phyloP scores from a whole-genome alignment of 53 echinoderm and acorn worm species.

The Echinarachnius parma region DNA sequence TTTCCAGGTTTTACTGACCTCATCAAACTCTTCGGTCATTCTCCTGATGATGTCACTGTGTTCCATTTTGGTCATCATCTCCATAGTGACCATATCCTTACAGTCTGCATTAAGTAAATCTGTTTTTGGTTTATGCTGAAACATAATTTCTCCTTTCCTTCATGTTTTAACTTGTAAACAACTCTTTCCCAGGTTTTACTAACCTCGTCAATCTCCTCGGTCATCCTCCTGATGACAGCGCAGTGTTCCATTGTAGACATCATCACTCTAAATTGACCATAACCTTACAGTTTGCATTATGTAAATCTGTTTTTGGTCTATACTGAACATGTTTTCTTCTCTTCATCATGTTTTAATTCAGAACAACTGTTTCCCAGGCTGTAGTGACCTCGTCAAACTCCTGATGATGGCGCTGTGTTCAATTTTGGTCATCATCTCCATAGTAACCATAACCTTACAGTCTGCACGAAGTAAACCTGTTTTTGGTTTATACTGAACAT shows the following conservation, averaged over 20 bases:
- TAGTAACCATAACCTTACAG: conserved; percentile 88
- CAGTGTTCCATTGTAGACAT: conserved; percentile 95
- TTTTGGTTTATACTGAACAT: too few relatives aligned
- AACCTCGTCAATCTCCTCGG: conserved; percentile 99
- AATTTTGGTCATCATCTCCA: conserved; percentile 93
- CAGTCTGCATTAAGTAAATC: conserved; percentile 91
- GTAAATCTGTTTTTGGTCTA: too few relatives aligned
- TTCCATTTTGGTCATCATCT: conserved; percentile 97
- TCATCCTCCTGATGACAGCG: conserved; percentile 97
- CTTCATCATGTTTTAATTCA: too few relatives aligned
- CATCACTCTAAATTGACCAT: too few relatives aligned
- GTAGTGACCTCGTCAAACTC: conserved; percentile 87
- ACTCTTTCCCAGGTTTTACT: too few relatives aligned
- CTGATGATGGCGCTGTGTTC: conserved; percentile 99
- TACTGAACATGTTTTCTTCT: too few relatives aligned
- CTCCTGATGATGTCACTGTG: conserved; percentile 98
- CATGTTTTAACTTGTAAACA: too few relatives aligned
- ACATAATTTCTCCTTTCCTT: too few relatives aligned
- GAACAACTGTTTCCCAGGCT: too few relatives aligned
- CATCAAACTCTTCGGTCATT: conserved; percentile 99
- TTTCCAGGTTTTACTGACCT: conserved; percentile 73
- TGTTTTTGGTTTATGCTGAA: too few relatives aligned
- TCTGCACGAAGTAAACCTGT: too few relatives aligned
- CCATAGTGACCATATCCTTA: conserved; percentile 85
- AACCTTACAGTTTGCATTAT: too few relatives aligned